These are phyloP conservation scores for Tenthredo notha DNA, from an alignment of 2,888 invertebrate genomes.

Conservation along the genomic window DNA sequence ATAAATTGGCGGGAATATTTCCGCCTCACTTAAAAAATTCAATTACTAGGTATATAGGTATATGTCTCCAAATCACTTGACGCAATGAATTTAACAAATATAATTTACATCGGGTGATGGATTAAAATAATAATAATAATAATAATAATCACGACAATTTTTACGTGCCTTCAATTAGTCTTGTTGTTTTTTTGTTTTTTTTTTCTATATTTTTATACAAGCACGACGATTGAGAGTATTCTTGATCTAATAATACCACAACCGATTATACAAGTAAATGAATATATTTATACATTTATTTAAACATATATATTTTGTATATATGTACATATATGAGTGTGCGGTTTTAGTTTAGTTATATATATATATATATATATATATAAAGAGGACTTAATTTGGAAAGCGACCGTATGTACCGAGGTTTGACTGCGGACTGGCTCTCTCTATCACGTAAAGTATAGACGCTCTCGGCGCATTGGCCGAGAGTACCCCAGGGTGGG, in stretches of 20 bases:
- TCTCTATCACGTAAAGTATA: conserved; percentile 75
- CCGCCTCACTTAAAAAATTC: background rate
- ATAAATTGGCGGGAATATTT: background rate
- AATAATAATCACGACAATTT: background rate
- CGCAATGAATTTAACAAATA: background rate
- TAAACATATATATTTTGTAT: background rate
- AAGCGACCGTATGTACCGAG: conserved; percentile 76
- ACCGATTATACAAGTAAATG: too few relatives aligned
- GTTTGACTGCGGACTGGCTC: conserved; percentile 77
- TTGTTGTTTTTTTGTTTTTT: background rate
- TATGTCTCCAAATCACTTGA: background rate
- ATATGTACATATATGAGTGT: background rate
- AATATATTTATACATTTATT: background rate
- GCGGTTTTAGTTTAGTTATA: background rate
- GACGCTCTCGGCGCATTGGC: conserved; percentile 81
- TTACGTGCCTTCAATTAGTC: background rate
- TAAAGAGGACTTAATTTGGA: conserved; percentile 11
- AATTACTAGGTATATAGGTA: background rate
- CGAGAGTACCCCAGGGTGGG: conserved; percentile 81
- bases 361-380: background rate
- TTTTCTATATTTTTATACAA: background rate
- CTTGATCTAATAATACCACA: background rate
- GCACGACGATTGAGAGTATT: too few relatives aligned
- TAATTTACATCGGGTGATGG: background rate
- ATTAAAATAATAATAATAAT: background rate